Conservation (phyloP, 2,888 invertebrate species). For the Ptilodon capucinus region DNA sequence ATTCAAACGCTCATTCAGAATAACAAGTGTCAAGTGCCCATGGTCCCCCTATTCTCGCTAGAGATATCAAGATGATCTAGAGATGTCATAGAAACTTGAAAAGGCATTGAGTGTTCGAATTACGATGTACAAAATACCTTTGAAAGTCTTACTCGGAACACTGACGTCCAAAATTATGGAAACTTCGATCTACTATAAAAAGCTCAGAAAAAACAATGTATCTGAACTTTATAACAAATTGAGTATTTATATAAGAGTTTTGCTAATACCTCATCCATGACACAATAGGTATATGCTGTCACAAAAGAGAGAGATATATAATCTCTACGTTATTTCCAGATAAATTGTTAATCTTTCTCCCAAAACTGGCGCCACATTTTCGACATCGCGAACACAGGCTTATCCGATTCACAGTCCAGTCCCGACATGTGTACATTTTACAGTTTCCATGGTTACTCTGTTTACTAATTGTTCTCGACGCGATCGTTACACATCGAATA, state of each 20-base stretch:
- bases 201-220: too few relatives aligned
- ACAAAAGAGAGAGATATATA: background rate
- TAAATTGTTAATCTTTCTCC: background rate
- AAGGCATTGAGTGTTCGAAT: too few relatives aligned
- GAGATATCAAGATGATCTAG: too few relatives aligned
- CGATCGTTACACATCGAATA: slow-evolving; percentile 12
- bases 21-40: background rate
- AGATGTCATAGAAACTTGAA: too few relatives aligned
- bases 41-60: background rate
- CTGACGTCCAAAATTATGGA: too few relatives aligned
- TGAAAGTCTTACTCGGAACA: too few relatives aligned
- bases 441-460: slow-evolving; percentile 44
- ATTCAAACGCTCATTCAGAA: background rate
- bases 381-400: slow-evolving; percentile 37
- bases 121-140: too few relatives aligned
- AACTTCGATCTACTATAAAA: too few relatives aligned
- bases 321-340: background rate
- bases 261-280: too few relatives aligned
- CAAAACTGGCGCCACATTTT: slow-evolving; percentile 8
- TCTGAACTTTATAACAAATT: too few relatives aligned
- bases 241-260: too few relatives aligned
- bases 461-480: slow-evolving; percentile 37
- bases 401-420: slow-evolving; percentile 31
- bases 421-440: slow-evolving; percentile 39
- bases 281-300: too few relatives aligned